Percentiles rank a stretch among this genome's conserved stretches.
These are phyloP conservation scores for Caenorhabditis sp. DNA, from an alignment of 2,888 invertebrate genomes.

Conservation along the genomic window DNA sequence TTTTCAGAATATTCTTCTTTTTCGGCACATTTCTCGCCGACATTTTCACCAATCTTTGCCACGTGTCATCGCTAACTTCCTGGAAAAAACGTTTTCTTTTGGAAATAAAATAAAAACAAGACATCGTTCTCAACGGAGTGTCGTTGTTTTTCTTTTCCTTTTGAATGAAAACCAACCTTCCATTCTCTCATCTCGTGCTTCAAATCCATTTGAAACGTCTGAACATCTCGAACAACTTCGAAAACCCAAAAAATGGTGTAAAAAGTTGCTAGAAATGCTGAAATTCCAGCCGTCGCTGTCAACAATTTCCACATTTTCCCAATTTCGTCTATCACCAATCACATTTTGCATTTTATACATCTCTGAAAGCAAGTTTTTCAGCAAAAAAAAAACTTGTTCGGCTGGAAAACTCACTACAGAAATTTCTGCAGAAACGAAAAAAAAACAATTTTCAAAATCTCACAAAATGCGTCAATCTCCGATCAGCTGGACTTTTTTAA, in stretches of 20 bases:
- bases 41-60: constrained; percentile 25
- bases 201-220: constrained; percentile 15
- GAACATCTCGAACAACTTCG: constrained; percentile 14
- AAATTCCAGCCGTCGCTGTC: constrained; percentile 18
- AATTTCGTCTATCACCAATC: no score
- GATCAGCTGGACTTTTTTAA: no score
- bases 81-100: neutral
- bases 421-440: no score
- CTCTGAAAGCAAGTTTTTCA: neutral
- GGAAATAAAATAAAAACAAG: neutral
- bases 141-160: neutral
- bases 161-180: constrained; percentile 4
- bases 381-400: no score
- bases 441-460: no score
- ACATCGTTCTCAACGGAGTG: no score
- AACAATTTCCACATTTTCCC: constrained; percentile 36
- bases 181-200: constrained; percentile 18
- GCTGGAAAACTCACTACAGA: no score
- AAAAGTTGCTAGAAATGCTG: constrained; percentile 17
- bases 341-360: neutral
- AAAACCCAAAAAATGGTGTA: constrained; percentile 15
- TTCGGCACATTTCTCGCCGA: constrained; percentile 30
- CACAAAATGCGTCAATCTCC: no score
- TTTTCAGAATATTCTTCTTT: constrained; percentile 22
- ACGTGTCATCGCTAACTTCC: constrained; percentile 37